A percentile compares a stretch with the other conserved stretches of the same genome.
These are phyloP conservation scores for Aricia artaxerxes DNA, from an alignment of 2,888 invertebrate species.

Conservation along the genomic window DNA sequence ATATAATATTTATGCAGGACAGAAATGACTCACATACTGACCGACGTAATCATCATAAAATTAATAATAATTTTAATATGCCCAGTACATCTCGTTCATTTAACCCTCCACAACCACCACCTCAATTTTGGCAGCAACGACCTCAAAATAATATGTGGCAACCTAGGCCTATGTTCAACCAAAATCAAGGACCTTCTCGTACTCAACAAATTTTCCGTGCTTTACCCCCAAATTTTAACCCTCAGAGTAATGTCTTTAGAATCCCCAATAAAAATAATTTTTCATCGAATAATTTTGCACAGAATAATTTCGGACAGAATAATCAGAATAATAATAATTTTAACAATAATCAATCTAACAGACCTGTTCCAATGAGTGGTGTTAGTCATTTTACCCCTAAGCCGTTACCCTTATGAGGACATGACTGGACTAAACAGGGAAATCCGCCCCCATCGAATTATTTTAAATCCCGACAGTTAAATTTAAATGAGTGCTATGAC, in stretches of 20 bases:
- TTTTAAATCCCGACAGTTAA: constrained; percentile 30
- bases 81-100: no score
- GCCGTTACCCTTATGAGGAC: background rate
- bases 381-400: no score
- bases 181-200: background rate
- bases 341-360: no score
- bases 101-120: no score
- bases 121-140: no score
- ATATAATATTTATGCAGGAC: no score
- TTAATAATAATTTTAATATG: no score
- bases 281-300: background rate
- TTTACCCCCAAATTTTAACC: constrained; percentile 29
- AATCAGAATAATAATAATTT: background rate
- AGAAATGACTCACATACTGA: no score
- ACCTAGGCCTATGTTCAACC: no score
- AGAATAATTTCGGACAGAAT: background rate
- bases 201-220: background rate
- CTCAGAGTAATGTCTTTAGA: background rate
- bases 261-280: background rate
- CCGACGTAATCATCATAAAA: no score
- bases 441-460: constrained; percentile 30
- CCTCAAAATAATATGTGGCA: no score
- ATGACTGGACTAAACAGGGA: constrained; percentile 27
- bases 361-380: no score
- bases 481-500: background rate